phyloP scores from a whole-genome alignment of 2,797 vertebrate species.

The Pangasius mekongensis region DNA sequence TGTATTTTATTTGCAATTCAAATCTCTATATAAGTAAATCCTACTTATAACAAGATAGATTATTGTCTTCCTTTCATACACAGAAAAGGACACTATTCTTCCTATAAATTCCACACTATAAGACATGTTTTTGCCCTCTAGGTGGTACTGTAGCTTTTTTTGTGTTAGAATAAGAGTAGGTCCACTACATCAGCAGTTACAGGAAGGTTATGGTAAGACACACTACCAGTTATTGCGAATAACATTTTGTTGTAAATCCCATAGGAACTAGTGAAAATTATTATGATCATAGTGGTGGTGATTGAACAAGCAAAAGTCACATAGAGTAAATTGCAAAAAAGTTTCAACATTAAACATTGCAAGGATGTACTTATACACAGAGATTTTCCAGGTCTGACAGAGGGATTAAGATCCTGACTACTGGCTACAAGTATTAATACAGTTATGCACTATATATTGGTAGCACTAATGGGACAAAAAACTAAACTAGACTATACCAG shows the following conservation, averaged over 20 bases:
- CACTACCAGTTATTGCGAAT: background rate
- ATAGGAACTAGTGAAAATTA: background rate
- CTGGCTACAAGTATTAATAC: background rate
- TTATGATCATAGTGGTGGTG: background rate
- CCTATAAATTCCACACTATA: background rate
- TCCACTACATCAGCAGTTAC: background rate
- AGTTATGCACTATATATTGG: background rate
- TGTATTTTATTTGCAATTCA: background rate
- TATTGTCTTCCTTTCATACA: background rate
- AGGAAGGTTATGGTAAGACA: background rate
- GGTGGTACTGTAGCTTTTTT: background rate
- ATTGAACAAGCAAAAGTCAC: background rate
- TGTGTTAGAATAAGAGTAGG: background rate
- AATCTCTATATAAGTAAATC: background rate
- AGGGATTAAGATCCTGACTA: background rate
- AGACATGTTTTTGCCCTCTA: background rate
- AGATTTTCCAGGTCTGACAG: background rate
- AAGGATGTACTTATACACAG: background rate
- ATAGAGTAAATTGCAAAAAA: background rate
- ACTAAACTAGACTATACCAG: background rate
- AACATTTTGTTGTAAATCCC: background rate
- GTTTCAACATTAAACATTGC: background rate
- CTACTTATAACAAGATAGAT: background rate
- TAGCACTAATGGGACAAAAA: constrained; percentile 2
- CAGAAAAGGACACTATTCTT: background rate